Conservation (phyloP, 1,140 invertebrate genomes). For the Eurosta solidaginis region DNA sequence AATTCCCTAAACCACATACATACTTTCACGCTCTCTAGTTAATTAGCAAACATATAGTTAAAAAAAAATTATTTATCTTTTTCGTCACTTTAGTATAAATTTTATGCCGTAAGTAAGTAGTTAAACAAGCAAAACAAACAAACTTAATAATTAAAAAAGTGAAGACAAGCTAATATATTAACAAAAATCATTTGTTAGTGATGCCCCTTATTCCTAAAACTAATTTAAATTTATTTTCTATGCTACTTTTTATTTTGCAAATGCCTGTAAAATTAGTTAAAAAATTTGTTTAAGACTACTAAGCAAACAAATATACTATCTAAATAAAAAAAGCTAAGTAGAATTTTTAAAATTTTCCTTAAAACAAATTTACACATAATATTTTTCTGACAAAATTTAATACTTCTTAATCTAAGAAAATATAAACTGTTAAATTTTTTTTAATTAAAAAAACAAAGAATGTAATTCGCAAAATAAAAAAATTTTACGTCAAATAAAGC, state of each 20-base stretch:
- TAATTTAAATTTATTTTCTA: conserved; percentile 11
- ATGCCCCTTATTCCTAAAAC: conserved; percentile 20
- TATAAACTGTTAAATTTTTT: too few relatives aligned
- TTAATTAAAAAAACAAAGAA: too few relatives aligned
- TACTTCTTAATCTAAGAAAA: too few relatives aligned
- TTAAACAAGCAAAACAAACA: conserved; percentile 15
- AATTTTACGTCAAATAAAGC: too few relatives aligned
- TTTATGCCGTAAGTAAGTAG: not conserved
- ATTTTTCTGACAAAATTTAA: too few relatives aligned
- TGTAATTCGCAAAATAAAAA: too few relatives aligned
- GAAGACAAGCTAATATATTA: conserved; percentile 1
- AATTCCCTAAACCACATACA: not conserved
- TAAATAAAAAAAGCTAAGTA: not conserved
- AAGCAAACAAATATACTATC: not conserved
- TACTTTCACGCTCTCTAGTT: not conserved
- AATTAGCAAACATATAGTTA: conserved; percentile 13
- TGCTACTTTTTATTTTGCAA: conserved; percentile 24
- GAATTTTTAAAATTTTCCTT: too few relatives aligned
- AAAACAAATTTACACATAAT: too few relatives aligned
- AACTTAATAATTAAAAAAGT: not conserved
- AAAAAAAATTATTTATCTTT: conserved; percentile 1
- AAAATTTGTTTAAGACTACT: not conserved
- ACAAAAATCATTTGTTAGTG: conserved; percentile 8
- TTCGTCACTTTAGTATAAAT: not conserved
- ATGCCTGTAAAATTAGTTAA: conserved; percentile 6